These are phyloP conservation scores for Calameuta pallipes DNA, from an alignment of 2,888 invertebrate genomes.

Conservation along the genomic window DNA sequence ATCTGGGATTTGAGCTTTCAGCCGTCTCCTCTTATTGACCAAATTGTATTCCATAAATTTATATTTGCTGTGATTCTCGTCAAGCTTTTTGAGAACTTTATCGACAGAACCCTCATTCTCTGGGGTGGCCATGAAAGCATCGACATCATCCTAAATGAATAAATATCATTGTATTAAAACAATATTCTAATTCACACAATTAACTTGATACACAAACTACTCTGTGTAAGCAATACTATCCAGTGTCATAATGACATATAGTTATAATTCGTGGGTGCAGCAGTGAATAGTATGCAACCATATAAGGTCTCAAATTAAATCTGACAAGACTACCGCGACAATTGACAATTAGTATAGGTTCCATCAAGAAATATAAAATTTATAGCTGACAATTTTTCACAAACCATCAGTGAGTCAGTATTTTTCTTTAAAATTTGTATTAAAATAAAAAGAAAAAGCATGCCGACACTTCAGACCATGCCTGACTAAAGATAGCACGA, in stretches of 20 bases:
- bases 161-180: conserved; percentile 1
- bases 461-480: background rate
- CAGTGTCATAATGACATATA: background rate
- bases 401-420: background rate
- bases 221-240: background rate
- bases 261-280: background rate
- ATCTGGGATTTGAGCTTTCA: conserved; percentile 95
- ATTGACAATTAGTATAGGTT: background rate
- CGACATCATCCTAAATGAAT: conserved; percentile 86
- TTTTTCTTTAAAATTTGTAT: background rate
- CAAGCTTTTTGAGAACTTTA: conserved; percentile 84
- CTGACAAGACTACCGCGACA: background rate
- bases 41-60: conserved; percentile 97
- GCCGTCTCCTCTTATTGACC: conserved; percentile 84
- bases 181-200: background rate
- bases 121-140: conserved; percentile 86
- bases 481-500: background rate
- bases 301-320: background rate
- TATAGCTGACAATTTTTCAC: background rate
- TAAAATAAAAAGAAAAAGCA: background rate
- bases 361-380: background rate
- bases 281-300: background rate
- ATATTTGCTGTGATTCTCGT: conserved; percentile 95
- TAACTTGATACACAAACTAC: background rate
- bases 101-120: conserved; percentile 88